Percentiles rank a stretch among this genome's conserved stretches.
phyloP scores from a whole-genome alignment of 2,888 invertebrate species.

The Eulithis testata region DNA sequence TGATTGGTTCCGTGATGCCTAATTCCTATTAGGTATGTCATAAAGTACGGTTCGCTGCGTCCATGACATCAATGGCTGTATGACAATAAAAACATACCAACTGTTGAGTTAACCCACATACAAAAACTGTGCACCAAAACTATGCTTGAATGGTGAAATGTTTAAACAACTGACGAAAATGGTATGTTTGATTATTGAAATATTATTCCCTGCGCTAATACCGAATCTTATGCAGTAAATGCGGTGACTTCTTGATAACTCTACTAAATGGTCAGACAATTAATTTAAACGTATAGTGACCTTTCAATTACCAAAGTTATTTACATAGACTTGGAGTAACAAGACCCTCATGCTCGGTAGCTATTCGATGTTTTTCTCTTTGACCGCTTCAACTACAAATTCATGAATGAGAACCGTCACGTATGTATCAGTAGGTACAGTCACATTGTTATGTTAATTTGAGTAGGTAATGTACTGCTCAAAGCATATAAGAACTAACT shows the following conservation, averaged over 20 bases:
- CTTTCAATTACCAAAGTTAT: no score
- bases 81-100: constrained; percentile 17
- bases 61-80: constrained; percentile 1
- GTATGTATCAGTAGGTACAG: not conserved
- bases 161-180: no score
- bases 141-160: no score
- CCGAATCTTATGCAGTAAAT: no score
- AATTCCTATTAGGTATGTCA: constrained; percentile 26
- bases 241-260: no score
- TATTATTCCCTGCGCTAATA: no score
- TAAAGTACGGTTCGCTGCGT: constrained; percentile 23
- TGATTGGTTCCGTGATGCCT: constrained; percentile 12
- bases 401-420: constrained; percentile 4
- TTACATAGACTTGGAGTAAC: no score
- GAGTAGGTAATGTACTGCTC: not conserved
- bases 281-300: no score
- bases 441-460: constrained; percentile 14
- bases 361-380: not conserved
- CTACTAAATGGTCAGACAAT: no score
- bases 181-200: no score
- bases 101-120: constrained; percentile 18
- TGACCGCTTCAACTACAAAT: not conserved
- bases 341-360: no score
- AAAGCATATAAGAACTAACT: constrained; percentile 10
- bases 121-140: not conserved